Conservation (phyloP, 2,797 vertebrate genomes). For the Artibeus lituratus region DNA sequence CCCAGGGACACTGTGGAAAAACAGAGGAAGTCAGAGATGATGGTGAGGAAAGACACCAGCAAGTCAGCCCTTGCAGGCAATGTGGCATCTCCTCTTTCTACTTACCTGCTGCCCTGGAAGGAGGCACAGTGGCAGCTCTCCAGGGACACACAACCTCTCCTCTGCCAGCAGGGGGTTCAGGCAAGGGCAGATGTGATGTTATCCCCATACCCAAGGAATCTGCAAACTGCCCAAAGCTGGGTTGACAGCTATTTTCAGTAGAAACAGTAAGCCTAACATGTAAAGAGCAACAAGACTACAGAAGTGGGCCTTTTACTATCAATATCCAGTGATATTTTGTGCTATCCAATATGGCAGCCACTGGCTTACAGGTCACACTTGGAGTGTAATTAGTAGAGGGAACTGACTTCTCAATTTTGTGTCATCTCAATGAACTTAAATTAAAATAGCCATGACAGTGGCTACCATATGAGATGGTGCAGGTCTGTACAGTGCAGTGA, state of each 20-base stretch:
- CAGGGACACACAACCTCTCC: neutral
- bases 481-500: neutral
- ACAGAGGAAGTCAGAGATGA: neutral
- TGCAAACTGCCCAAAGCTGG: neutral
- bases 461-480: neutral
- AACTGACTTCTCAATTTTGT: neutral
- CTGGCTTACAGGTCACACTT: neutral
- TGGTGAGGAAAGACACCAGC: neutral
- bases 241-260: neutral
- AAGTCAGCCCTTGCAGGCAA: neutral
- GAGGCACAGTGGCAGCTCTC: fast-evolving
- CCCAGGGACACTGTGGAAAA: neutral
- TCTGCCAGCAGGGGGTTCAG: fast-evolving
- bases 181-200: neutral
- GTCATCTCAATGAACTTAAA: neutral
- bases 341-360: neutral
- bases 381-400: neutral
- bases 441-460: neutral
- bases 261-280: neutral
- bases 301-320: neutral
- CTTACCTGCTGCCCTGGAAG: neutral
- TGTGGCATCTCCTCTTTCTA: neutral
- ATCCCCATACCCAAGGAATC: neutral
- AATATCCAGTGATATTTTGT: neutral
- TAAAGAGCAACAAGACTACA: neutral